Base-by-base conservation (phyloP, 2,888 invertebrate genomes). In the Meandrusa payeni region DNA sequence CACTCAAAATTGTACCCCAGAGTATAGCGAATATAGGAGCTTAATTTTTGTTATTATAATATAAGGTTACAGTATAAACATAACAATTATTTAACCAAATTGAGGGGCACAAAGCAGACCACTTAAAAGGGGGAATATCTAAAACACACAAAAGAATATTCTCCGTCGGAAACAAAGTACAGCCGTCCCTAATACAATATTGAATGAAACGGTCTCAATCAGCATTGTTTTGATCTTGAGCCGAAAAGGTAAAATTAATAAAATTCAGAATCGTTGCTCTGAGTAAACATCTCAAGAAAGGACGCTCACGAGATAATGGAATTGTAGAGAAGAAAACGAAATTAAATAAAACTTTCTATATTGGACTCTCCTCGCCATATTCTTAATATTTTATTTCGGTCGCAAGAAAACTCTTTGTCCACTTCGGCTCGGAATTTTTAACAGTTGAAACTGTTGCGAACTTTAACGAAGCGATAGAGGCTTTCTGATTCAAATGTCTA, bases 161-260 rank as follows among this genome's bases (percentile, higher is more conserved):
- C 11, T 6, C 20, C 33, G 5, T 27, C 23, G 27, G 9, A 23
- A 33, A 39, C 23, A 38, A 38, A 44, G 33, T 28, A 33, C 39
- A 10, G 26, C 44, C 44, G 44, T 33, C 44, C 44, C 44, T 44
- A 44, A 44, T 44, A 44, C 33, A 44, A 44, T 44, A 44, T 44
- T 39, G 44, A 44, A 44, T 44, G 23, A 39, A 39, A 44, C n/a
- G 44, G 33, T 33, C 44, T 33, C 44, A 44, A 44, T 44, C 44
- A 44, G 39, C 39, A 39, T 44, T 44, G 44, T 44, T 44, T 44
- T 44, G 44, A 44, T 44, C 44, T 44, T 39, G 28, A 28, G 23
- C 28, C 38, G 44, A 33, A 44, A 44, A 44, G 44, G 44, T 44
- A 44, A 49, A 49, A 49, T 49, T 49, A 49, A 49, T 49, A 47